Percentiles rank a stretch among this genome's conserved stretches.
Conservation (phyloP, 2,113 vertebrate species). For the Parotia lawesii region DNA sequence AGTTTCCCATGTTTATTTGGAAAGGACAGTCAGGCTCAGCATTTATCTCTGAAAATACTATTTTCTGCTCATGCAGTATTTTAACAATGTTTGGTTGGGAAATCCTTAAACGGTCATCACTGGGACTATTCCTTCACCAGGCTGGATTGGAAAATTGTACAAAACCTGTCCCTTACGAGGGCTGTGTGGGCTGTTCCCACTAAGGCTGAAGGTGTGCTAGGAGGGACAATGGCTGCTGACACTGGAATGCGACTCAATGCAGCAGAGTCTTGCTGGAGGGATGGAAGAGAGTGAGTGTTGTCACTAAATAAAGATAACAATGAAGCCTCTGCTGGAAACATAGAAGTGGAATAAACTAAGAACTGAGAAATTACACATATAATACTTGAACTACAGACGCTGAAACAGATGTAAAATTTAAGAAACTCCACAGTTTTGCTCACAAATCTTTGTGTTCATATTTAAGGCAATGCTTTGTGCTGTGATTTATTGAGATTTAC, state of each 20-base stretch:
- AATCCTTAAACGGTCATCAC: background rate
- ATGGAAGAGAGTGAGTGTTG: background rate
- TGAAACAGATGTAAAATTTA: background rate
- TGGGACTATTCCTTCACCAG: background rate
- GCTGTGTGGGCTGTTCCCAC: background rate
- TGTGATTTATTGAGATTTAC: background rate
- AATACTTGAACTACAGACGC: background rate
- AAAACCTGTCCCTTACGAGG: rapidly evolving
- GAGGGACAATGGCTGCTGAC: background rate
- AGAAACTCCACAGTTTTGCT: background rate
- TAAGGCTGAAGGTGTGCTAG: background rate
- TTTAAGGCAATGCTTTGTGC: background rate
- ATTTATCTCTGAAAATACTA: background rate
- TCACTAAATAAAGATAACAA: background rate
- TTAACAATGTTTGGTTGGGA: background rate
- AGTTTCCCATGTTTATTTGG: background rate
- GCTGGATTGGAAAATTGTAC: background rate
- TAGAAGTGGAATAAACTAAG: background rate
- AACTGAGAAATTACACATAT: background rate
- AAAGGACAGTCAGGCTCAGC: background rate
- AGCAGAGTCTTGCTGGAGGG: background rate
- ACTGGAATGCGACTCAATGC: background rate
- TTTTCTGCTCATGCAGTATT: background rate
- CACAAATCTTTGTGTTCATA: background rate
- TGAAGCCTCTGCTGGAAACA: background rate